Percentiles rank a stretch among this genome's conserved stretches.
phyloP scores from a whole-genome alignment of 2,113 vertebrate genomes.

The Macquaria australasica region DNA sequence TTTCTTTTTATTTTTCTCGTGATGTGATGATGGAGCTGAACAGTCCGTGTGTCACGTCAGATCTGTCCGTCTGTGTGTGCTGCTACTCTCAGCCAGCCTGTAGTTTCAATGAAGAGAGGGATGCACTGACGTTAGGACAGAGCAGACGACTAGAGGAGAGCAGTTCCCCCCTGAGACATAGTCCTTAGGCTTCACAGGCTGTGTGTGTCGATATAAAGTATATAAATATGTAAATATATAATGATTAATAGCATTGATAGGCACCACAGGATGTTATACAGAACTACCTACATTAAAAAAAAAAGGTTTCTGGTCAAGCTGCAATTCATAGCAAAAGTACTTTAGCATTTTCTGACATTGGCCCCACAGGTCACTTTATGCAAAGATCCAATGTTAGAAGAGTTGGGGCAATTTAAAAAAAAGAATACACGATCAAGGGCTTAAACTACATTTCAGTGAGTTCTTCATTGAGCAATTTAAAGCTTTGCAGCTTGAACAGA shows the following conservation, averaged over 20 bases:
- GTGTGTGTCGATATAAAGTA: conserved; percentile 58
- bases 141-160: conserved; percentile 1
- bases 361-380: conserved; percentile 39
- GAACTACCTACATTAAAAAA: conserved; percentile 42
- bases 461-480: conserved; percentile 1
- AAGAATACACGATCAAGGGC: not conserved
- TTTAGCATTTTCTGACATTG: conserved; percentile 42
- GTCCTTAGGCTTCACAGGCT: conserved; percentile 67
- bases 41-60: conserved; percentile 38
- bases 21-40: conserved; percentile 56
- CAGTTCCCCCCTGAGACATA: conserved; percentile 75
- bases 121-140: conserved; percentile 27
- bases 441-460: not conserved
- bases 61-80: conserved; percentile 46
- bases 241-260: conserved; percentile 30
- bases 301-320: conserved; percentile 59
- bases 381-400: conserved; percentile 13
- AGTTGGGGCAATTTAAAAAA: not conserved
- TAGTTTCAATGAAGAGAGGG: conserved; percentile 74
- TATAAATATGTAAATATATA: conserved; percentile 81
- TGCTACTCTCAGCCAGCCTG: conserved; percentile 51
- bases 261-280: conserved; percentile 53
- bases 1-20: conserved; percentile 62
- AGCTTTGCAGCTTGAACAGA: conserved; percentile 63
- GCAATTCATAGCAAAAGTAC: conserved; percentile 29